Conservation (phyloP, 1,140 invertebrate species). For the Drosophila navojoa region DNA sequence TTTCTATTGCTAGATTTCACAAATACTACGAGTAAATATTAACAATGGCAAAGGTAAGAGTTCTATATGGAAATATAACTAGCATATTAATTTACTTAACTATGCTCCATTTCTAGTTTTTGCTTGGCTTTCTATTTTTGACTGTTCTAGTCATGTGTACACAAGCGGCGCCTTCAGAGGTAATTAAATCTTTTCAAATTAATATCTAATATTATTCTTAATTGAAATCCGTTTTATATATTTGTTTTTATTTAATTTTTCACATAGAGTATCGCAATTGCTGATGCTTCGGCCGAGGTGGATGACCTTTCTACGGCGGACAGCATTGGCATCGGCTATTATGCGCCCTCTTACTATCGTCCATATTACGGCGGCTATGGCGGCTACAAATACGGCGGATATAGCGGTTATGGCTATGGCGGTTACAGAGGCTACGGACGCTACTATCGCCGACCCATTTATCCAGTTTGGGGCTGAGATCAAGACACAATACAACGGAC, state of each 20-base stretch:
- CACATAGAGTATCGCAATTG: conserved; percentile 1
- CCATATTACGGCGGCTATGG: conserved; percentile 55
- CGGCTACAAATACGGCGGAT: conserved; percentile 58
- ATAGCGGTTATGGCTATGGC: conserved; percentile 34
- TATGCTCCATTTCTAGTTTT: conserved; percentile 31
- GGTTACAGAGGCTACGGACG: conserved; percentile 48
- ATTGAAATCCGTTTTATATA: no score
- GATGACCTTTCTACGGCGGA: conserved; percentile 54
- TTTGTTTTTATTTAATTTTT: background rate
- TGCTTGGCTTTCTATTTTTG: conserved; percentile 15
- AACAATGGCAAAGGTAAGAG: conserved; percentile 60
- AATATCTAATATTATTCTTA: no score
- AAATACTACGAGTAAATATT: conserved; percentile 38
- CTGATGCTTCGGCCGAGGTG: background rate
- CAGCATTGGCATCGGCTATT: conserved; percentile 57
- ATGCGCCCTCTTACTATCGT: conserved; percentile 36
- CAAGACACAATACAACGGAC: background rate
- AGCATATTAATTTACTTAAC: conserved; percentile 21
- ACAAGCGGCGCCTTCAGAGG: conserved; percentile 24
- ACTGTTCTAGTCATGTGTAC: conserved; percentile 19
- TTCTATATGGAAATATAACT: conserved; percentile 1
- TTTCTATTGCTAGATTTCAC: conserved; percentile 46
- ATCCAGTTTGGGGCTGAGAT: conserved; percentile 58
- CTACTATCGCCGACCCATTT: conserved; percentile 60
- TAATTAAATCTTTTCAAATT: background rate